phyloP scores from a whole-genome alignment of 1,140 invertebrate genomes.

The Rhyacophila brunnea region DNA sequence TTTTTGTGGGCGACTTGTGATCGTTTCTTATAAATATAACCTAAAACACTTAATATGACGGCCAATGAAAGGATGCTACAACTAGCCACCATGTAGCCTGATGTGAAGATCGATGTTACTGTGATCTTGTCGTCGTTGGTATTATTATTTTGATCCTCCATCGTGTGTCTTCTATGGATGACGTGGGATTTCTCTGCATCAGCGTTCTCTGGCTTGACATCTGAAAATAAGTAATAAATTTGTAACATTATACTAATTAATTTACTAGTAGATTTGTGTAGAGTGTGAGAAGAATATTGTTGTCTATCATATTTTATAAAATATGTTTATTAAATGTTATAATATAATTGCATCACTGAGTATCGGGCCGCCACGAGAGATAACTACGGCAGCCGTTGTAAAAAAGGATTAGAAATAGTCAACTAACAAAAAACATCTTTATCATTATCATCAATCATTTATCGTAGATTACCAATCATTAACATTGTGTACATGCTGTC shows the following conservation, averaged over 20 bases:
- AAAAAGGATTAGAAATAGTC: no score
- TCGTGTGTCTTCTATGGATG: conserved; percentile 3
- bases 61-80: conserved; percentile 12
- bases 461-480: no score
- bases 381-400: no score
- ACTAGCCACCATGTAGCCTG: conserved; percentile 16
- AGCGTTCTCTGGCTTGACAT: conserved; percentile 12
- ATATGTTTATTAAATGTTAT: no score
- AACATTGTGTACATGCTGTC: no score
- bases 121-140: not conserved
- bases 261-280: not conserved
- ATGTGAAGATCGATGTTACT: conserved; percentile 4
- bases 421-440: no score
- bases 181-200: not conserved
- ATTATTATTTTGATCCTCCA: not conserved
- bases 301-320: no score
- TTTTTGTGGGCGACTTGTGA: not conserved
- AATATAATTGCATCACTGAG: no score
- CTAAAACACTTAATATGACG: conserved; percentile 3
- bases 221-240: conserved; percentile 1
- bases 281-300: not conserved
- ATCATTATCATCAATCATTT: no score
- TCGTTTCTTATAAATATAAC: not conserved
- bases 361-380: no score
- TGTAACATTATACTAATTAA: not conserved